Percentiles rank a stretch among this genome's conserved stretches.
Conservation (phyloP, 2,888 invertebrate genomes). For the Darwinula stevensoni region DNA sequence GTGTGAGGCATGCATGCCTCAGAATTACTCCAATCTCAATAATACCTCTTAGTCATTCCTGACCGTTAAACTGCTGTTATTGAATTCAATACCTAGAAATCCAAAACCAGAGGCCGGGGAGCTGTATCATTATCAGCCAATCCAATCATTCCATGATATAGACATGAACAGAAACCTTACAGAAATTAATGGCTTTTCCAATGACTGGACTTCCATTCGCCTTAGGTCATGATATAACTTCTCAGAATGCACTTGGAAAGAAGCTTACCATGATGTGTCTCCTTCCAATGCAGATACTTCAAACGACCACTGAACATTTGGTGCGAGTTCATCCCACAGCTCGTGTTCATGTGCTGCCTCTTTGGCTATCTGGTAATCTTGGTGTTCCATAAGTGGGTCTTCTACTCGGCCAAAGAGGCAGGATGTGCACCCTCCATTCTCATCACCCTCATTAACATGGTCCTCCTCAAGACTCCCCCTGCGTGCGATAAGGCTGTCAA, state of each 20-base stretch:
- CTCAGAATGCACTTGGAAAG: too few relatives aligned
- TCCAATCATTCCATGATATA: too few relatives aligned
- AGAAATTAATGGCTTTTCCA: too few relatives aligned
- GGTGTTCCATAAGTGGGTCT: constrained; percentile 87
- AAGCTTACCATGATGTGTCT: constrained; percentile 6
- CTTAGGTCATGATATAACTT: too few relatives aligned
- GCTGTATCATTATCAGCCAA: too few relatives aligned
- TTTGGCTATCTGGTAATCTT: constrained; percentile 86
- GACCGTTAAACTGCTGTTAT: too few relatives aligned
- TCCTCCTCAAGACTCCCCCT: constrained; percentile 36
- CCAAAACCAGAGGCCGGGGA: too few relatives aligned
- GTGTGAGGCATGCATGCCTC: too few relatives aligned
- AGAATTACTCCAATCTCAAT: too few relatives aligned
- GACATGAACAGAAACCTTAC: too few relatives aligned
- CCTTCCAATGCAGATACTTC: constrained; percentile 30
- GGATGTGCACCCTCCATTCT: constrained; percentile 77
- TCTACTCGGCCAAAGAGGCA: constrained; percentile 16
- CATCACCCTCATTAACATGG: constrained; percentile 97
- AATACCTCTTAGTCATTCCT: too few relatives aligned
- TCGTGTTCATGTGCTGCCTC: constrained; percentile 58
- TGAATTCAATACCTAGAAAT: too few relatives aligned
- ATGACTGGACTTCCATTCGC: background rate
- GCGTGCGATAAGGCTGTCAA: constrained; percentile 5
- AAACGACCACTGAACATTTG: constrained; percentile 47
- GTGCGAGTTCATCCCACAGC: constrained; percentile 83